Conservation (phyloP, 2,888 invertebrate species). For the Leucoma salicis region DNA sequence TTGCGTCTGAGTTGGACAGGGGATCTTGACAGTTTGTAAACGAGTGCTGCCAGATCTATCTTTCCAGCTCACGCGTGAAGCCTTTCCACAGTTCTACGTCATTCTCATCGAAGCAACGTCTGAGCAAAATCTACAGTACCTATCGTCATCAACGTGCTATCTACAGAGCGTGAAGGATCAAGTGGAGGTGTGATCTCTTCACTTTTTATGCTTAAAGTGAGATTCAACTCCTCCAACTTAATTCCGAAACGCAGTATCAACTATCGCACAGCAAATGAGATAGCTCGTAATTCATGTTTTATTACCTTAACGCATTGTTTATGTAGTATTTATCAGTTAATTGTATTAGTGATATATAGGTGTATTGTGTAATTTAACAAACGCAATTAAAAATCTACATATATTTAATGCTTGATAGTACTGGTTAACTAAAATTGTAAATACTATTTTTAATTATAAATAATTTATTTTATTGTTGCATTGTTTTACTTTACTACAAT, state of each 20-base stretch:
- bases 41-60: constrained; percentile 81
- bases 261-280: constrained; percentile 15
- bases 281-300: not conserved
- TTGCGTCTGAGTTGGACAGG: constrained; percentile 82
- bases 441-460: not conserved
- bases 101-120: not conserved
- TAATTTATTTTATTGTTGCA: constrained; percentile 2
- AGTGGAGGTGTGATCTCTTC: constrained; percentile 84
- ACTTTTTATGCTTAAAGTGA: constrained; percentile 81
- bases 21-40: constrained; percentile 78
- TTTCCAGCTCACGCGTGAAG: constrained; percentile 81
- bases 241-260: constrained; percentile 66
- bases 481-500: constrained; percentile 14
- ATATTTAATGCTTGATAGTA: not conserved
- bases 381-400: not conserved
- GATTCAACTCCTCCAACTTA: constrained; percentile 84
- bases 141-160: not conserved
- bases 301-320: not conserved
- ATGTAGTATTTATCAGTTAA: not conserved
- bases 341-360: not conserved
- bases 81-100: constrained; percentile 36
- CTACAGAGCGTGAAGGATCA: constrained; percentile 65
- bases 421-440: not conserved
- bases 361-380: not conserved
- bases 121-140: not conserved